phyloP scores from a whole-genome alignment of 2,888 invertebrate species.

The Prosapia bicincta region DNA sequence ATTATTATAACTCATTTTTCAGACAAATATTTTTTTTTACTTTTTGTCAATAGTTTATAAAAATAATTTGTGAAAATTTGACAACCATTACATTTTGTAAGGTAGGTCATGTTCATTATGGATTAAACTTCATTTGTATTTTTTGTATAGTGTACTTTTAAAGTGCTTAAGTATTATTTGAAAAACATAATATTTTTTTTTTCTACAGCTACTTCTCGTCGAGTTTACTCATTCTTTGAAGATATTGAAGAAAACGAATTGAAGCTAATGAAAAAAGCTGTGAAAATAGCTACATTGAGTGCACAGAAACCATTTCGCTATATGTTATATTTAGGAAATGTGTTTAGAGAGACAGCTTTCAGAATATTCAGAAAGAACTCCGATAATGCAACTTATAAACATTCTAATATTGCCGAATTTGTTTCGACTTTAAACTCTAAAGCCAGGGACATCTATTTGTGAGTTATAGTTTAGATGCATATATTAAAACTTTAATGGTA shows the following conservation, averaged over 20 bases:
- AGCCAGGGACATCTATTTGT: not conserved
- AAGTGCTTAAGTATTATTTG: no score
- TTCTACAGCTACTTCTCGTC: not conserved
- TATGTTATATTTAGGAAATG: not conserved
- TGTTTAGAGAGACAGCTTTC: not conserved
- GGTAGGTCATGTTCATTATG: no score
- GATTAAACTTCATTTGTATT: no score
- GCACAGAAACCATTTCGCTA: not conserved
- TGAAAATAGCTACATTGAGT: not conserved
- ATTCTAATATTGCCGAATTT: not conserved
- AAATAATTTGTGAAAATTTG: no score
- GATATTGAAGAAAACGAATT: not conserved
- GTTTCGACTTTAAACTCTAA: not conserved
- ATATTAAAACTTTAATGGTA: no score
- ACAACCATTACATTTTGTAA: no score
- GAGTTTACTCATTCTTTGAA: not conserved
- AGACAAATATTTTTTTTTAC: no score
- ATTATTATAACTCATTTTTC: no score
- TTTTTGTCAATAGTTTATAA: no score
- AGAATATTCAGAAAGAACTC: not conserved
- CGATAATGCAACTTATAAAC: not conserved
- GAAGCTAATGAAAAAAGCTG: not conserved
- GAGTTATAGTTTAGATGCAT: no score
- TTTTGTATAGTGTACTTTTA: no score
- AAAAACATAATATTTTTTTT: no score